A percentile compares a stretch with the other conserved stretches of the same genome.
phyloP scores from a whole-genome alignment of 2,888 invertebrate genomes.

The Cremastinae sp. region DNA sequence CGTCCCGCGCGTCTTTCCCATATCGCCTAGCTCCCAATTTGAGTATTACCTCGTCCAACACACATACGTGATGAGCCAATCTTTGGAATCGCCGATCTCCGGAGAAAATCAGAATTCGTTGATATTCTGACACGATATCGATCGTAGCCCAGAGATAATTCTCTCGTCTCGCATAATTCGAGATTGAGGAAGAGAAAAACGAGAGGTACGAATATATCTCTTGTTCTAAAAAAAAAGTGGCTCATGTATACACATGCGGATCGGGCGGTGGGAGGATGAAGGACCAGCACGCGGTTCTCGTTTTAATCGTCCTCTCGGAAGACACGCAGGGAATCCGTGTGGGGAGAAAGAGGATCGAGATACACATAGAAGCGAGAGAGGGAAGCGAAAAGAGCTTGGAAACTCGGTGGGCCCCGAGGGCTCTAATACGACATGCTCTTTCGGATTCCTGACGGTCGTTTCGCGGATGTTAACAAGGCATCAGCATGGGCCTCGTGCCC shows the following conservation, averaged over 20 bases:
- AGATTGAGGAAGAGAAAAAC: conserved; percentile 21
- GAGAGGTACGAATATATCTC: not conserved
- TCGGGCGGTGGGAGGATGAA: conserved; percentile 26
- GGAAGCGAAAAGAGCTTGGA: conserved; percentile 34
- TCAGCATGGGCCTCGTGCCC: conserved; percentile 78
- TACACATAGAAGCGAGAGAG: conserved; percentile 31
- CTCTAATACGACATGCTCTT: conserved; percentile 78
- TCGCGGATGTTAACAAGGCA: conserved; percentile 79
- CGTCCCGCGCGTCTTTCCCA: conserved; percentile 28
- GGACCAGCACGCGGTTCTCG: conserved; percentile 9
- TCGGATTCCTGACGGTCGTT: conserved; percentile 77
- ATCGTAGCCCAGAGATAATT: conserved; percentile 54
- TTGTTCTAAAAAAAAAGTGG: conserved; percentile 1
- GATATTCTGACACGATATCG: conserved; percentile 50
- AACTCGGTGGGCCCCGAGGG: conserved; percentile 53
- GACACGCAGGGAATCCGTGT: conserved; percentile 41
- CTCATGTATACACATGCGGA: conserved; percentile 44
- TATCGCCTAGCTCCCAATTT: conserved; percentile 49
- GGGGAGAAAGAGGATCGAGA: conserved; percentile 19
- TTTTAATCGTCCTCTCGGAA: not conserved
- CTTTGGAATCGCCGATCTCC: not conserved
- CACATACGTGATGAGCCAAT: not conserved
- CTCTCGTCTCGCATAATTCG: conserved; percentile 26
- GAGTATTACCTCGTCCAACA: conserved; percentile 7
- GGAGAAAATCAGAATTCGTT: conserved; percentile 2